Conservation (phyloP, 2,797 vertebrate genomes). For the Gila robusta region DNA sequence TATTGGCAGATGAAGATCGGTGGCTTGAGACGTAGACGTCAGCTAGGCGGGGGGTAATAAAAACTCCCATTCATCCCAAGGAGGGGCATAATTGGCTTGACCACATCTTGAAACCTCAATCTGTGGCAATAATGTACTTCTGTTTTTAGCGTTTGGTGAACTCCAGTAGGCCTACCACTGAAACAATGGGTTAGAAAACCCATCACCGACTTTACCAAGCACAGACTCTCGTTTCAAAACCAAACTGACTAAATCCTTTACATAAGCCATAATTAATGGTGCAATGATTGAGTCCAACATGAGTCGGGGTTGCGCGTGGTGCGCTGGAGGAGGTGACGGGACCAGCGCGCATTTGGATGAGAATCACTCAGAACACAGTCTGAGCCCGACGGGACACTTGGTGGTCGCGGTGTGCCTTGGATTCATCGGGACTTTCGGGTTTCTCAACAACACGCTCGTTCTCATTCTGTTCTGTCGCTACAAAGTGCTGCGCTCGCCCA, state of each 20-base stretch:
- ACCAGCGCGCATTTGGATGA: constrained; percentile 54
- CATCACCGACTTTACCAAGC: constrained; percentile 16
- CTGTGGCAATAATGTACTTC: constrained; percentile 16
- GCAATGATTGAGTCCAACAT: constrained; percentile 78
- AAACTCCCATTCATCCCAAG: constrained; percentile 59
- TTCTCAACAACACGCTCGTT: constrained; percentile 82
- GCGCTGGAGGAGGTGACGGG: constrained; percentile 59
- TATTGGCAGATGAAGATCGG: constrained; percentile 13
- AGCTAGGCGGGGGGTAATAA: constrained; percentile 68
- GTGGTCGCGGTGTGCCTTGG: constrained; percentile 82
- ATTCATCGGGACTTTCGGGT: constrained; percentile 81
- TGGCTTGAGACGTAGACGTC: constrained; percentile 46
- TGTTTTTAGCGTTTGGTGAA: constrained; percentile 23
- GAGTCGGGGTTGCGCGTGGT: constrained; percentile 74
- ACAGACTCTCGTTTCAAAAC: background rate
- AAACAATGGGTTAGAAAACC: constrained; percentile 35
- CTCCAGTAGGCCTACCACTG: background rate
- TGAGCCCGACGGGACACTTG: constrained; percentile 79
- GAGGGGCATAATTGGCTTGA: constrained; percentile 47
- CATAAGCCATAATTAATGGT: constrained; percentile 39
- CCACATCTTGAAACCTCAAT: constrained; percentile 33
- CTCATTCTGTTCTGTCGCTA: constrained; percentile 81
- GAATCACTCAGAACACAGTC: constrained; percentile 55
- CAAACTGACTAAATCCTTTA: background rate
- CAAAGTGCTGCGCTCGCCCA: constrained; percentile 82